Percentiles rank a stretch among this genome's conserved stretches.
Evolutionary conservation across 2,888 invertebrate genomes (phyloP).

Genomic region (Zelleria hepariella): DNA sequence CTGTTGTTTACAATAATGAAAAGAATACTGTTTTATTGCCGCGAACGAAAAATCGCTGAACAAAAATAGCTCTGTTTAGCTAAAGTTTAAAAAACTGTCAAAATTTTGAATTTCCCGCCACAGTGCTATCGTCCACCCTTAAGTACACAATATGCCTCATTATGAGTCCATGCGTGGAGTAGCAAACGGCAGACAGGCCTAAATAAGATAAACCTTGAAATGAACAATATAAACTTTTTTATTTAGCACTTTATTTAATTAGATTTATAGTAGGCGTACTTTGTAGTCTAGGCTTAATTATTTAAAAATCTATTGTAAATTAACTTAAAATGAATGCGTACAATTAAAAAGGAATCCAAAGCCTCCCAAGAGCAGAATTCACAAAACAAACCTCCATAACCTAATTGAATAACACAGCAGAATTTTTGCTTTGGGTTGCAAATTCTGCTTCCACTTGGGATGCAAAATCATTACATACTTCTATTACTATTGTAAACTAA

Average conservation of each 20-base stretch:
- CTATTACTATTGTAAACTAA: background rate
- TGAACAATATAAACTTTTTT: background rate
- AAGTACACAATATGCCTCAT: background rate
- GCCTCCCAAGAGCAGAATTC: slow-evolving; percentile 9
- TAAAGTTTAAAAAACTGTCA: no score
- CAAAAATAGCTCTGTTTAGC: no score
- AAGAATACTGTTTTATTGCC: no score
- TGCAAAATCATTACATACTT: background rate
- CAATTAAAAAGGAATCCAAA: slow-evolving; percentile 23
- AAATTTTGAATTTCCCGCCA: no score
- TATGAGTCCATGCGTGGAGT: background rate
- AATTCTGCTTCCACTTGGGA: slow-evolving; percentile 6
- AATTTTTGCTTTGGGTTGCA: slow-evolving; percentile 1
- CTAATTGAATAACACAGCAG: background rate
- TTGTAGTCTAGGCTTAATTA: background rate
- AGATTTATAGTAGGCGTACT: background rate
- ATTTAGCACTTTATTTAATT: background rate
- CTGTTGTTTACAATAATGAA: no score
- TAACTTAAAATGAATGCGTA: slow-evolving; percentile 6
- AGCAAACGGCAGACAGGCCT: background rate
- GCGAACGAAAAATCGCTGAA: no score
- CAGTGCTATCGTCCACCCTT: no score
- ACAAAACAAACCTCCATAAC: slow-evolving; percentile 3
- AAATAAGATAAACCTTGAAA: background rate
- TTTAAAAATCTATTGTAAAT: background rate